Base-by-base conservation (phyloP, 1,140 invertebrate genomes). In the Drosophila pectinifera region DNA sequence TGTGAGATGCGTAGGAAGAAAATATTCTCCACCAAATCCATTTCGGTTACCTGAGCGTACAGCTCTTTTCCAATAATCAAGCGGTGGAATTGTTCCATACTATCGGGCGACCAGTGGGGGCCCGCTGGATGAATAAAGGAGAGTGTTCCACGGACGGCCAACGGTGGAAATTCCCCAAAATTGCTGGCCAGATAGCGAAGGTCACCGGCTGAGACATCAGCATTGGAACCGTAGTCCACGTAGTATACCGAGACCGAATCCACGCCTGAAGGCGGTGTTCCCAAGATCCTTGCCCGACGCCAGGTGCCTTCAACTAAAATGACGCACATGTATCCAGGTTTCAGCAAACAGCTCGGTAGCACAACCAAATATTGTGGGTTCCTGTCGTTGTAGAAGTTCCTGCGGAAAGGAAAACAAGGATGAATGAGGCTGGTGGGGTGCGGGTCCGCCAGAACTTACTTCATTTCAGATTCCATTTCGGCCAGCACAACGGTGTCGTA, bases 111-210 rank as follows among this genome's bases (percentile, higher is more conserved):
- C 76, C 80, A 83, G 31, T 79, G 76, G 0, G 49, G 4, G 1
- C 24, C 72, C 24, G 80, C 2, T 0, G 80, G 80, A 76, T 63
- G 59, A 0, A 83, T 28, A 22, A 72, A 57, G 0, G 80, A 63
- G 0, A 84, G 16, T 0, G 80, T 58, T 0, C 80, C 80, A 0
- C 80, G 76, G 0, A 39, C 13, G 1, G 46, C 64, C 5, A 84
- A 14, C 1, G 48, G 36, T n/a, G 76, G 70, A 0, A 3, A 2
- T 3, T 46, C 14, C 0, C 26, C 34, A 24, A 59, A 61, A 0
- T 0, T 0, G 5, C 51, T 4, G 28, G 28, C 22, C n/a, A 83
- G 8, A n/a, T 59, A 83, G 14, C 28, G 34, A 1, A 84, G 5
- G 0, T 84, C 3, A 3, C 16, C 11, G 1, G 3, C 3, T 0